Evolutionary conservation across 2,797 vertebrate genomes (phyloP).

Genomic region (Erpetoichthys calabaricus): DNA sequence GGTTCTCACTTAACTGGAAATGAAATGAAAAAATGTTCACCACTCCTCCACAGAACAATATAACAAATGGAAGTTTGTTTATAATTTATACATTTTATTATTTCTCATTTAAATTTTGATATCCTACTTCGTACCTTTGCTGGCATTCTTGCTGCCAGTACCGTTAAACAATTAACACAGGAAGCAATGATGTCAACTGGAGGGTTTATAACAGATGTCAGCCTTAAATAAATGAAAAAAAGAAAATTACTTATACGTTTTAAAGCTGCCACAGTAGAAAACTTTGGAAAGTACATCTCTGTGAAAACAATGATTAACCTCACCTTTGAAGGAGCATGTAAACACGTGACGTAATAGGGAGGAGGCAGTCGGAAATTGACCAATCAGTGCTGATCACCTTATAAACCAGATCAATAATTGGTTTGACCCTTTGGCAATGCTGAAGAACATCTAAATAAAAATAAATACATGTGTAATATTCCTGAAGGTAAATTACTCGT

Average conservation of each 20-base stretch:
- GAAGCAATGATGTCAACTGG: conserved; percentile 89
- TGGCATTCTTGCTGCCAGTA: conserved; percentile 80
- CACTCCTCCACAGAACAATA: too few species aligned
- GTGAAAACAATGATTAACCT: not conserved
- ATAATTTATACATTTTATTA: not conserved
- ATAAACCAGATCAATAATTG: conserved; percentile 86
- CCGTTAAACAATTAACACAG: conserved; percentile 86
- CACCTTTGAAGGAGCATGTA: conserved; percentile 95
- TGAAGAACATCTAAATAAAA: conserved; percentile 66
- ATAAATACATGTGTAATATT: not conserved
- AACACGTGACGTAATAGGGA: conserved; percentile 91
- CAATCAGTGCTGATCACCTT: conserved; percentile 90
- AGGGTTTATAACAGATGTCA: conserved; percentile 82
- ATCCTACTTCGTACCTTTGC: conserved; percentile 60
- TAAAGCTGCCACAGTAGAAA: not conserved
- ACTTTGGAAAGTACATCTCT: not conserved
- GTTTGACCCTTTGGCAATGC: conserved; percentile 84
- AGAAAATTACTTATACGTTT: too few species aligned
- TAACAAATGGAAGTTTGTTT: too few species aligned
- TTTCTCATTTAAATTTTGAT: too few species aligned
- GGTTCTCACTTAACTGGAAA: too few species aligned
- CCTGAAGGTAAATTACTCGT: not conserved
- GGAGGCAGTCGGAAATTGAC: conserved; percentile 80
- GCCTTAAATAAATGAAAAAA: conserved; percentile 39
- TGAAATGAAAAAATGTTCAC: too few species aligned